Percentiles rank a stretch among this genome's conserved stretches.
Conservation (phyloP, 2,888 invertebrate species). For the Drosophila acutilabella region DNA sequence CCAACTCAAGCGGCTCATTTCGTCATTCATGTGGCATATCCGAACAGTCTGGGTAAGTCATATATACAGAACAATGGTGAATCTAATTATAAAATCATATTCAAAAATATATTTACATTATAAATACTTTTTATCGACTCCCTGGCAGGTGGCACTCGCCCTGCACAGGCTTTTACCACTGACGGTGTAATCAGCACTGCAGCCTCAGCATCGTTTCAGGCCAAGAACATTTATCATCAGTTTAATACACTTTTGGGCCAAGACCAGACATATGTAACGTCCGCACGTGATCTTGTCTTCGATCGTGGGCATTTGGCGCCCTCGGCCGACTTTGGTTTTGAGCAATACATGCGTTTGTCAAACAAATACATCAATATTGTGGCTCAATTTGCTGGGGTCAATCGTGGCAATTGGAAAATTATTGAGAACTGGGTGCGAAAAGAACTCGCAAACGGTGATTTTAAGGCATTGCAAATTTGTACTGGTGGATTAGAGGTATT, state of each 20-base stretch:
- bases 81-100: neutral
- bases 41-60: conserved; percentile 26
- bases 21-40: conserved; percentile 37
- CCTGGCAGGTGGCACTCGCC: conserved; percentile 21
- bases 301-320: conserved; percentile 86
- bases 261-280: conserved; percentile 30
- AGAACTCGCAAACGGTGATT: conserved; percentile 7
- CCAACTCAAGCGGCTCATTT: conserved; percentile 17
- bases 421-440: conserved; percentile 84
- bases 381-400: conserved; percentile 86
- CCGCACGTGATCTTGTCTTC: conserved; percentile 44
- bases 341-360: conserved; percentile 84
- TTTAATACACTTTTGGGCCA: conserved; percentile 43
- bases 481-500: conserved; percentile 49
- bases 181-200: conserved; percentile 42
- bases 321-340: conserved; percentile 85
- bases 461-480: conserved; percentile 32
- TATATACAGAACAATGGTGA: too few relatives aligned
- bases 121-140: too few relatives aligned
- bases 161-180: conserved; percentile 29
- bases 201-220: conserved; percentile 37
- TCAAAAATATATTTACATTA: neutral
- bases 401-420: conserved; percentile 86
- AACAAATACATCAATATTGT: conserved; percentile 86
- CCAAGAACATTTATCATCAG: conserved; percentile 36